phyloP scores from a whole-genome alignment of 2,888 invertebrate genomes.

The Tinea pellionella region DNA sequence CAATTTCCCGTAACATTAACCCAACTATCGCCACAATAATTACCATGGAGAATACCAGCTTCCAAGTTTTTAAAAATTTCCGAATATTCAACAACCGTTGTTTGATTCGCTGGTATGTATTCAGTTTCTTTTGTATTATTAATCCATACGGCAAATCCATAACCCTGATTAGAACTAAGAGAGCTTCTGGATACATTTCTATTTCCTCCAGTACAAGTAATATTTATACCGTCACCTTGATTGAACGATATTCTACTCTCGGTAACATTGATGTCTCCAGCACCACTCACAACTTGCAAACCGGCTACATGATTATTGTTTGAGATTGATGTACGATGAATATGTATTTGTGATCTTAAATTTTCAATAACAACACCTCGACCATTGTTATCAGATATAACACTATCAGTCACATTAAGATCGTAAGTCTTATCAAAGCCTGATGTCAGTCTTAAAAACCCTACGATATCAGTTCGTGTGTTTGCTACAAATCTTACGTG shows the following conservation, averaged over 20 bases:
- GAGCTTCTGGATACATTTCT: slow-evolving; percentile 90
- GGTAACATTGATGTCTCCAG: slow-evolving; percentile 94
- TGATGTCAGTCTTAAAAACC: slow-evolving; percentile 83
- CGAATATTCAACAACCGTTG: slow-evolving; percentile 87
- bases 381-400: slow-evolving; percentile 90
- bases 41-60: slow-evolving; percentile 90
- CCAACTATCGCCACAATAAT: slow-evolving; percentile 87
- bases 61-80: slow-evolving; percentile 89
- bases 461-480: slow-evolving; percentile 76
- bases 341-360: slow-evolving; percentile 87
- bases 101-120: slow-evolving; percentile 84
- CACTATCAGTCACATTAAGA: slow-evolving; percentile 86
- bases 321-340: slow-evolving; percentile 84
- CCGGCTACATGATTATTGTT: slow-evolving; percentile 93
- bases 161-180: slow-evolving; percentile 88
- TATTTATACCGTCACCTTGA: slow-evolving; percentile 93
- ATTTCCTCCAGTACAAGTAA: slow-evolving; percentile 94
- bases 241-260: slow-evolving; percentile 91
- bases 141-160: slow-evolving; percentile 90
- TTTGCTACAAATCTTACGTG: slow-evolving; percentile 83
- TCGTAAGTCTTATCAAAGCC: slow-evolving; percentile 85
- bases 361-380: slow-evolving; percentile 96
- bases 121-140: slow-evolving; percentile 85
- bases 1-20: slow-evolving; percentile 94
- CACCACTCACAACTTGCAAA: slow-evolving; percentile 89